These are phyloP conservation scores for Coracias cyanogaster DNA, from an alignment of 2,797 vertebrate species.

Conservation along the genomic window DNA sequence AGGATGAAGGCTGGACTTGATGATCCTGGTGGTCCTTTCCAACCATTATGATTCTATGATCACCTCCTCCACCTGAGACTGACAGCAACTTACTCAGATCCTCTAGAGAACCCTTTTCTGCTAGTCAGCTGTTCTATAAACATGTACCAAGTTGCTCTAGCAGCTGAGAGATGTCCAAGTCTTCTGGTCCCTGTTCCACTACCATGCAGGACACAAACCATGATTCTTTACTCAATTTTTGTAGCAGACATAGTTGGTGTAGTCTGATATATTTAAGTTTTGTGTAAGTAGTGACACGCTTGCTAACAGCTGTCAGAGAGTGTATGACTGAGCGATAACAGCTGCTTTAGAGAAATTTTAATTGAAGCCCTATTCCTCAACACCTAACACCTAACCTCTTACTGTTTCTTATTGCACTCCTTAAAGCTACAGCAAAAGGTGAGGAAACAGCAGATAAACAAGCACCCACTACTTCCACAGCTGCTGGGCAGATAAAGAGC, in stretches of 20 bases:
- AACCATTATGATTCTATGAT: not conserved
- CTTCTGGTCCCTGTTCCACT: not conserved
- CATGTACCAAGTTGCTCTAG: not conserved
- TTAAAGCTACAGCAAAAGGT: not conserved
- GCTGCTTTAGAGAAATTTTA: not conserved
- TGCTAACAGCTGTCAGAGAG: not conserved
- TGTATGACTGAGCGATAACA: not conserved
- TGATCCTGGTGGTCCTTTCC: too few species aligned
- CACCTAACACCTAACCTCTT: not conserved
- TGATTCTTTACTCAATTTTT: not conserved
- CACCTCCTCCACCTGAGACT: not conserved
- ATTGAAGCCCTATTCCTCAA: not conserved
- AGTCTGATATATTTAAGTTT: not conserved
- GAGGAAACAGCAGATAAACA: not conserved
- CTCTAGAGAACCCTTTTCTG: not conserved
- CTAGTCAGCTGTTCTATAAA: not conserved
- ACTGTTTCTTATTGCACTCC: not conserved
- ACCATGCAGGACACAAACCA: not conserved
- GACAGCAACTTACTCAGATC: not conserved
- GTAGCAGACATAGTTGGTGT: not conserved
- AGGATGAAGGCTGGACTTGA: too few species aligned
- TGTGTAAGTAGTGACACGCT: not conserved
- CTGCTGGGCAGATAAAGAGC: not conserved
- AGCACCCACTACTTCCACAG: rapidly evolving
- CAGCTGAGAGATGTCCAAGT: not conserved